Percentiles rank a stretch among this genome's conserved stretches.
Conservation (phyloP, 2,888 invertebrate species). For the Dasypogon diadema region DNA sequence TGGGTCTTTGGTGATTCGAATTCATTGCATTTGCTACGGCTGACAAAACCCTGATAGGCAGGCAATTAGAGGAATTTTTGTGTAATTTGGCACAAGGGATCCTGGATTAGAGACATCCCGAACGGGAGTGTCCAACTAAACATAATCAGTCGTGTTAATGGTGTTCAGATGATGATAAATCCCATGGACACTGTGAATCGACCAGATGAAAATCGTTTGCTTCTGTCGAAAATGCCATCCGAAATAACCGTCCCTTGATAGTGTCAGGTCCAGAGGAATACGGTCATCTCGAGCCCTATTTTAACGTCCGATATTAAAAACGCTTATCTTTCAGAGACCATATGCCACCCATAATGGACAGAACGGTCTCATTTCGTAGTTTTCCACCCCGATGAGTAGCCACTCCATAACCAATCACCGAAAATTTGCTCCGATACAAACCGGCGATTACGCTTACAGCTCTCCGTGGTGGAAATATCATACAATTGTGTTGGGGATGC, state of each 20-base stretch:
- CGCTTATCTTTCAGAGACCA: constrained; percentile 28
- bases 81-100: not conserved
- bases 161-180: not conserved
- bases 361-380: not conserved
- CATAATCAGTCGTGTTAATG: constrained; percentile 19
- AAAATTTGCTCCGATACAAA: constrained; percentile 13
- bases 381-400: constrained; percentile 17
- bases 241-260: not conserved
- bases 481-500: not conserved
- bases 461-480: not conserved
- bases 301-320: constrained; percentile 32
- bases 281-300: not conserved
- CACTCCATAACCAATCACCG: constrained; percentile 44
- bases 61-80: constrained; percentile 41
- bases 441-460: constrained; percentile 24
- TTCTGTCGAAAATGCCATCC: too few species aligned
- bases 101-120: constrained; percentile 1
- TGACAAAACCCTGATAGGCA: constrained; percentile 32
- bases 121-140: not conserved
- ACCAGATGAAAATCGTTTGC: too few species aligned
- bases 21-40: constrained; percentile 18
- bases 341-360: constrained; percentile 3
- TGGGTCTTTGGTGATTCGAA: constrained; percentile 34
- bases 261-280: not conserved
- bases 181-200: too few species aligned